Base-by-base conservation (phyloP, 1,140 invertebrate genomes). In the Bombus pascuorum region DNA sequence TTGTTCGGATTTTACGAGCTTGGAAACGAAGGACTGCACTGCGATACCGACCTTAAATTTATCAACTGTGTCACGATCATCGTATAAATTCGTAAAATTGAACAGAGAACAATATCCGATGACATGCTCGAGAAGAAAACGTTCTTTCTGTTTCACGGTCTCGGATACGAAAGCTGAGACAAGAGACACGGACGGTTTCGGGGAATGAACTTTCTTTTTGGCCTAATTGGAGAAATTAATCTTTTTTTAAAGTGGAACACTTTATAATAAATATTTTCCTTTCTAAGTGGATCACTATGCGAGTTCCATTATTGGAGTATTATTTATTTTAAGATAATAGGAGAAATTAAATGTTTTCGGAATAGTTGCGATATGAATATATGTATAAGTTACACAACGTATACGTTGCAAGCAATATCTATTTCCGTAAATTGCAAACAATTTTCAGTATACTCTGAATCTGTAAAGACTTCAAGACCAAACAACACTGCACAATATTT, bases 1-100 rank as follows among this genome's bases (percentile, higher is more conserved):
- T 70, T 68, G 28, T 74, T 65, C 18, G 32, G 53, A 47, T 59
- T 66, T 73, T 47, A 81, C 78, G 75, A 62, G 76, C 65, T n/a
- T 84, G 71, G 44, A 81, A 85, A 76, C 65, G 59, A 42, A 53
- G 66, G 22, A 72, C 66, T 32, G 44, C 57, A 28, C 8, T 12
- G 22, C 47, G 70, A 34, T n/a, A 34, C 34, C 47, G 34, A 42
- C 42, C 62, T 83, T 66, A 75, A 76, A 83, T 83, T 77, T 68
- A 68, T 66, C 72, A 83, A 77, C 62, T 83, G 34, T 83, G 73
- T 76, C 81, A 83, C 68, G 53, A 81, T 73, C 80, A 34, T 1
- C n/a, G 53, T 22, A 53, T 34, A 70, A 62, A 81, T 73, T 72
- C n/a, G 80, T 4, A 22, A 39, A 73, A 34, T 53, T 5, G 3